Evolutionary conservation across 2,888 invertebrate genomes (phyloP).

Genomic region (Aquatica leii): DNA sequence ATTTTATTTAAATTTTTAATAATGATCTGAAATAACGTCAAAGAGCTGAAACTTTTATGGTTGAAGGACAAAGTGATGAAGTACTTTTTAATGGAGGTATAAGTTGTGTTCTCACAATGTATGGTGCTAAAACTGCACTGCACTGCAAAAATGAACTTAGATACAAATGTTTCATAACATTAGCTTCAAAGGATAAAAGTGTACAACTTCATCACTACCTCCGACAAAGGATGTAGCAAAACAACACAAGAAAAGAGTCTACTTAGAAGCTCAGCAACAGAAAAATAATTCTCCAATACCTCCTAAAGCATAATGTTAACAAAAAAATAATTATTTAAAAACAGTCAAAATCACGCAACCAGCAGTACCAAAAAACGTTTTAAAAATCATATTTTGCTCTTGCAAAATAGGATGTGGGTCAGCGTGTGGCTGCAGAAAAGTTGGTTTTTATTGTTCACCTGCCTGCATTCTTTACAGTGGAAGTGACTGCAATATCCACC

Average conservation of each 20-base stretch:
- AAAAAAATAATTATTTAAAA: constrained; percentile 9
- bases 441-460: constrained; percentile 15
- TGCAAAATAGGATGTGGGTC: constrained; percentile 8
- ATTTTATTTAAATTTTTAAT: constrained; percentile 35
- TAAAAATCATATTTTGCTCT: constrained; percentile 2
- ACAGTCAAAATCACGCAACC: neutral
- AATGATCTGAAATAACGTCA: constrained; percentile 32
- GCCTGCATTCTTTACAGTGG: constrained; percentile 17
- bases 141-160: constrained; percentile 1
- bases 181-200: constrained; percentile 28
- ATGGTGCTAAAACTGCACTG: constrained; percentile 32
- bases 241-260: constrained; percentile 22
- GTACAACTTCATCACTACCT: constrained; percentile 32
- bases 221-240: constrained; percentile 34
- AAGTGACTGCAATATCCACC: constrained; percentile 12
- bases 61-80: constrained; percentile 37
- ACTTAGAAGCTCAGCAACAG: constrained; percentile 17
- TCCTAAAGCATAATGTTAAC: constrained; percentile 6
- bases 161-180: constrained; percentile 28
- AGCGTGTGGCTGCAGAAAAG: constrained; percentile 7
- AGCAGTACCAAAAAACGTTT: neutral
- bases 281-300: constrained; percentile 44
- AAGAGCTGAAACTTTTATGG: constrained; percentile 34
- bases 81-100: constrained; percentile 8
- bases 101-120: constrained; percentile 23